These are phyloP conservation scores for Cosmia trapezina DNA, from an alignment of 2,888 invertebrate genomes.

Conservation along the genomic window DNA sequence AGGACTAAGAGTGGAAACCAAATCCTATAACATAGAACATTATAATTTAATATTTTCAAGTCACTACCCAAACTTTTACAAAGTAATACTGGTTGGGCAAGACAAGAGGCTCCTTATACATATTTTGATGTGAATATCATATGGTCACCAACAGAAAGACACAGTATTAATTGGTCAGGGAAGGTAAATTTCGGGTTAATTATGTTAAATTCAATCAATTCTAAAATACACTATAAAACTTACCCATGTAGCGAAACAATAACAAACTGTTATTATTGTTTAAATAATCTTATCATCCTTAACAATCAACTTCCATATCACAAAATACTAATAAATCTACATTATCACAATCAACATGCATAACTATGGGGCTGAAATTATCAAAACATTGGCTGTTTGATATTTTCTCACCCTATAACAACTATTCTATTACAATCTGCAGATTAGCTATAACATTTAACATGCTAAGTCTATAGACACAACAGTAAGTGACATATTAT, in stretches of 20 bases:
- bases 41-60: background rate
- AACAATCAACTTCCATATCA: slow-evolving; percentile 41
- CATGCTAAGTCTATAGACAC: slow-evolving; percentile 47
- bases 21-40: too few relatives aligned
- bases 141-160: background rate
- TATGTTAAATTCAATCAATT: slow-evolving; percentile 26
- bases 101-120: background rate
- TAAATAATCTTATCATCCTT: slow-evolving; percentile 52
- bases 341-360: slow-evolving; percentile 54
- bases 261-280: slow-evolving; percentile 39
- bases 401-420: slow-evolving; percentile 30
- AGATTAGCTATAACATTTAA: slow-evolving; percentile 19
- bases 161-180: background rate
- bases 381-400: slow-evolving; percentile 18
- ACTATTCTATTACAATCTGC: slow-evolving; percentile 16
- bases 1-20: too few relatives aligned
- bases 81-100: background rate
- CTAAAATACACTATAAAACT: slow-evolving; percentile 15
- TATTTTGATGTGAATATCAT: background rate
- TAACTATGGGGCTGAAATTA: slow-evolving; percentile 38
- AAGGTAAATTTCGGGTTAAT: slow-evolving; percentile 4
- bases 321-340: slow-evolving; percentile 43
- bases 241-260: slow-evolving; percentile 35
- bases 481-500: slow-evolving; percentile 43
- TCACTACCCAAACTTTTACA: background rate